Conservation (phyloP, 2,797 vertebrate species). For the Erpetoichthys calabaricus region DNA sequence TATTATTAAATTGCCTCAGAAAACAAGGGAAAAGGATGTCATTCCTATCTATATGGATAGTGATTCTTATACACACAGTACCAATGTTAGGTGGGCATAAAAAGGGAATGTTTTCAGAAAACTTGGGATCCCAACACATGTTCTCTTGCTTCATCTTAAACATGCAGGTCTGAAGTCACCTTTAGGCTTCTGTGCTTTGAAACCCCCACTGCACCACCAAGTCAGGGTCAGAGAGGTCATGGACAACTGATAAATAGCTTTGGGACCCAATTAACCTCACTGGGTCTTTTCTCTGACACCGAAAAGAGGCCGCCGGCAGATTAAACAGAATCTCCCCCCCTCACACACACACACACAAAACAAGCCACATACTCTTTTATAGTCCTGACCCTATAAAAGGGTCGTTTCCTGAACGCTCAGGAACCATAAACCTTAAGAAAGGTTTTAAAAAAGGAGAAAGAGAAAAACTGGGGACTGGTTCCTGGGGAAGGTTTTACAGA, state of each 20-base stretch:
- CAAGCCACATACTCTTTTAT: constrained; percentile 67
- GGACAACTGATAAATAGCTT: constrained; percentile 76
- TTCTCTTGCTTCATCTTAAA: too few relatives aligned
- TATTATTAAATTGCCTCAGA: too few relatives aligned
- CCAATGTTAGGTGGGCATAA: too few relatives aligned
- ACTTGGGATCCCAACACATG: too few relatives aligned
- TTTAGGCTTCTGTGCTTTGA: constrained; percentile 38
- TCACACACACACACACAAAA: constrained; percentile 17
- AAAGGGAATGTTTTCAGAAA: too few relatives aligned
- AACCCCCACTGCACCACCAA: constrained; percentile 25
- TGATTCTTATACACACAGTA: too few relatives aligned
- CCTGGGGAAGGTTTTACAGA: constrained; percentile 32
- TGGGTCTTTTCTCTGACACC: constrained; percentile 62
- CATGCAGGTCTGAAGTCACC: constrained; percentile 13
- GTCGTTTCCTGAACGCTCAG: constrained; percentile 78
- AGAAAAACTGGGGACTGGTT: constrained; percentile 15
- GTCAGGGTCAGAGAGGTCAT: constrained; percentile 66
- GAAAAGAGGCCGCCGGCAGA: constrained; percentile 62
- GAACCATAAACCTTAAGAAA: constrained; percentile 76
- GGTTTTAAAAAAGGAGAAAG: not conserved
- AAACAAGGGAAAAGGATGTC: too few relatives aligned
- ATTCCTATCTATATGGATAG: too few relatives aligned
- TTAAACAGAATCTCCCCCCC: constrained; percentile 50
- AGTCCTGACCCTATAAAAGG: constrained; percentile 86
- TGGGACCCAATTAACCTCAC: constrained; percentile 78